A percentile compares a stretch with the other conserved stretches of the same genome.
phyloP scores from a whole-genome alignment of 2,888 invertebrate genomes.

The Drosophila prostipennis region DNA sequence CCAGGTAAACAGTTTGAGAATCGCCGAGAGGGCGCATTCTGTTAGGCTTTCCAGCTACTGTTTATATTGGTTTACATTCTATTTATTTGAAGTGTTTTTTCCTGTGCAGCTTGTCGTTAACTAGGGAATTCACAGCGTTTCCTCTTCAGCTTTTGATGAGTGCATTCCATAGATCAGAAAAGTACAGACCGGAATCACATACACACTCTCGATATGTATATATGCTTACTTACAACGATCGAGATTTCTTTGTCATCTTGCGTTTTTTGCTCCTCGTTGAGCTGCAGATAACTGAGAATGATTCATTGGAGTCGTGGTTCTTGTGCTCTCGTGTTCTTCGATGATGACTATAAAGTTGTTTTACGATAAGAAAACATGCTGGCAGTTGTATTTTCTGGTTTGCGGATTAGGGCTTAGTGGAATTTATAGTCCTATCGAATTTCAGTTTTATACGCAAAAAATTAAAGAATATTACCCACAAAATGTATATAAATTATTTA shows the following conservation, averaged over 20 bases:
- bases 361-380: slow-evolving; percentile 16
- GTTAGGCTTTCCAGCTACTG: neutral
- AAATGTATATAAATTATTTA: no score
- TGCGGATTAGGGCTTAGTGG: neutral
- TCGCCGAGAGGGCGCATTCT: neutral
- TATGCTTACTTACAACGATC: slow-evolving; percentile 4
- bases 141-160: slow-evolving; percentile 17
- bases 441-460: no score
- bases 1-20: neutral
- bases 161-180: slow-evolving; percentile 29
- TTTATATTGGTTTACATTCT: rapidly evolving
- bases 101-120: slow-evolving; percentile 55
- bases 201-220: neutral
- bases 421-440: neutral
- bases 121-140: slow-evolving; percentile 31
- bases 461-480: no score
- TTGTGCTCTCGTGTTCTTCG: neutral
- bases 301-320: slow-evolving; percentile 20
- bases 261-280: slow-evolving; percentile 1
- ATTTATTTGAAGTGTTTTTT: neutral
- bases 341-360: slow-evolving; percentile 6
- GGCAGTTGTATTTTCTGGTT: no score
- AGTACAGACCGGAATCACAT: slow-evolving; percentile 16
- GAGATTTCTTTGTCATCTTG: slow-evolving; percentile 20
- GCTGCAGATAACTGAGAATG: slow-evolving; percentile 25